A percentile compares a stretch with the other conserved stretches of the same genome.
Evolutionary conservation across 2,113 vertebrate genomes (phyloP).

Genomic region (Urocolius indicus): DNA sequence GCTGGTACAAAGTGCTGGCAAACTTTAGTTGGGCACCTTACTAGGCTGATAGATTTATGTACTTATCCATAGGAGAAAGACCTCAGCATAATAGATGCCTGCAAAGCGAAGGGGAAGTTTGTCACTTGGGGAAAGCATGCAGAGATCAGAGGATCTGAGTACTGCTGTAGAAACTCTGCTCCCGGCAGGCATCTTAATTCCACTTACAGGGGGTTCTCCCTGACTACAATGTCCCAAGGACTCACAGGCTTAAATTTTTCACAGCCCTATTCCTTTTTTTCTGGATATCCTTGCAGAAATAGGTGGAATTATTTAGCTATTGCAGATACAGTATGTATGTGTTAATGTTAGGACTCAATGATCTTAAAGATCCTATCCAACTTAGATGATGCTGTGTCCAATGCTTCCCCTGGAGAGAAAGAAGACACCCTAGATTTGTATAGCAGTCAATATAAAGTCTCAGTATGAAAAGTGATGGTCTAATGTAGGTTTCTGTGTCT

Average conservation of each 20-base stretch:
- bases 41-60: constrained; percentile 14
- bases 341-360: background rate
- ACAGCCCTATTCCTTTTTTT: background rate
- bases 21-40: background rate
- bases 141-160: constrained; percentile 31
- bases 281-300: background rate
- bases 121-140: constrained; percentile 39
- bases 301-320: background rate
- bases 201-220: background rate
- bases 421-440: background rate
- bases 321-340: background rate
- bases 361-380: background rate
- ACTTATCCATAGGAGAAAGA: background rate
- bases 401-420: background rate
- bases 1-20: constrained; percentile 5
- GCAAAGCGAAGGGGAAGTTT: background rate
- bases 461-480: background rate
- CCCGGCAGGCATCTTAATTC: background rate
- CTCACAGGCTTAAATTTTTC: background rate
- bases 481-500: background rate
- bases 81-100: constrained; percentile 9
- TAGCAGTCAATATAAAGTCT: background rate
- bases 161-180: background rate
- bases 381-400: background rate
- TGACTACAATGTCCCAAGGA: background rate